phyloP scores from a whole-genome alignment of 1,140 invertebrate genomes.

The Apolygus lucorum region DNA sequence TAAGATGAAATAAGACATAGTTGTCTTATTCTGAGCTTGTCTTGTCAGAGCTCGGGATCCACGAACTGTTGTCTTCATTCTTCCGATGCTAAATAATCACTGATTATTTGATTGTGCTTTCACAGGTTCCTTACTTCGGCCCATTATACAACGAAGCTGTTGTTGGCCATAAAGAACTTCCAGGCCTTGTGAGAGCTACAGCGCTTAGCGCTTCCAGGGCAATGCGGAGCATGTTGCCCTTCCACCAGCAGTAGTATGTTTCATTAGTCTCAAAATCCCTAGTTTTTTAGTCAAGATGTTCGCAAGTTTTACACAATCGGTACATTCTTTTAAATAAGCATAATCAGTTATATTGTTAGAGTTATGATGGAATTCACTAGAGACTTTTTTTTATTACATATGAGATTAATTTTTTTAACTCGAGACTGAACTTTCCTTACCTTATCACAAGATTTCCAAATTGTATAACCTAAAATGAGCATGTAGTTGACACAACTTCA shows the following conservation, averaged over 20 bases:
- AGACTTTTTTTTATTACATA: neutral
- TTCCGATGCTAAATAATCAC: too few relatives aligned
- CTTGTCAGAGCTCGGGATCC: neutral
- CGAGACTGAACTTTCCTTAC: neutral
- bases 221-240: slow-evolving; percentile 74
- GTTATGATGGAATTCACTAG: neutral
- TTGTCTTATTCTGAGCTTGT: slow-evolving; percentile 13
- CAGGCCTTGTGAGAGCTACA: slow-evolving; percentile 81
- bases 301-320: neutral
- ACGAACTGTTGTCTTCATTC: neutral
- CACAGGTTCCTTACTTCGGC: slow-evolving; percentile 86
- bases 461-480: too few relatives aligned
- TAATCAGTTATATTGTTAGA: neutral
- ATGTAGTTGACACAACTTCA: too few relatives aligned
- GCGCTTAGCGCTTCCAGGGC: slow-evolving; percentile 87
- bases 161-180: slow-evolving; percentile 70
- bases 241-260: slow-evolving; percentile 80
- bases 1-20: slow-evolving; percentile 2
- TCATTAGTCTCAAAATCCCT: neutral
- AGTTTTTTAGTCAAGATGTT: neutral
- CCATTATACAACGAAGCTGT: slow-evolving; percentile 92
- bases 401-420: neutral
- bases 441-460: neutral
- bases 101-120: slow-evolving; percentile 19
- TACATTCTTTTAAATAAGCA: neutral